Conservation (phyloP, 2,888 invertebrate species). For the Drosophila mercatorum region DNA sequence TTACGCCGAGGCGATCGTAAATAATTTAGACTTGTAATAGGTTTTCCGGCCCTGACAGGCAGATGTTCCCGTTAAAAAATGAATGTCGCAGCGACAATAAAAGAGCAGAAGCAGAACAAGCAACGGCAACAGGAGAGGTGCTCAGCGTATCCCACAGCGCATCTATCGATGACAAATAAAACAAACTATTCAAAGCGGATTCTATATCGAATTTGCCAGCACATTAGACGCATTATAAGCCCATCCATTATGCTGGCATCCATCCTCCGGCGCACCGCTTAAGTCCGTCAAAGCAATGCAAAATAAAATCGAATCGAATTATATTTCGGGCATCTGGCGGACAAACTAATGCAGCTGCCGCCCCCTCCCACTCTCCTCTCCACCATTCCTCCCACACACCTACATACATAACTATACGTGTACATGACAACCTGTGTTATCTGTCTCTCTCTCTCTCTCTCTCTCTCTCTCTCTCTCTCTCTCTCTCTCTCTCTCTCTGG, state of each 20-base stretch:
- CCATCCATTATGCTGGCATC: slow-evolving; percentile 4
- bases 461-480: too few relatives aligned
- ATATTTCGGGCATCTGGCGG: slow-evolving; percentile 53
- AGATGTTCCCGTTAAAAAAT: slow-evolving; percentile 58
- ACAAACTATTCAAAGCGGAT: slow-evolving; percentile 47
- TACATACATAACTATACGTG: background rate
- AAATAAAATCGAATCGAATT: slow-evolving; percentile 78
- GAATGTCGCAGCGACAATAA: slow-evolving; percentile 20
- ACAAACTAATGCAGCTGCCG: slow-evolving; percentile 48
- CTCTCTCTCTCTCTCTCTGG: too few relatives aligned
- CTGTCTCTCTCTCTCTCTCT: too few relatives aligned
- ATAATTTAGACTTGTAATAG: slow-evolving; percentile 74
- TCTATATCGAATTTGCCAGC: slow-evolving; percentile 60
- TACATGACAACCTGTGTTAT: slow-evolving; percentile 13
- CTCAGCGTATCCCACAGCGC: slow-evolving; percentile 4
- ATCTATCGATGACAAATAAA: background rate
- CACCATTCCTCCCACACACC: background rate
- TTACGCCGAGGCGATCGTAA: slow-evolving; percentile 69
- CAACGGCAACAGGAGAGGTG: background rate
- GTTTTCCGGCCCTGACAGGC: slow-evolving; percentile 38
- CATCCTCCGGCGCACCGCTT: slow-evolving; percentile 33
- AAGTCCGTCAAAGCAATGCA: slow-evolving; percentile 77
- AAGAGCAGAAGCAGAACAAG: background rate
- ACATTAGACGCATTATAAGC: slow-evolving; percentile 62
- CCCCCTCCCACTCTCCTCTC: background rate